These are phyloP conservation scores for Puntigrus tetrazona DNA, from an alignment of 2,113 vertebrate species.

Conservation along the genomic window DNA sequence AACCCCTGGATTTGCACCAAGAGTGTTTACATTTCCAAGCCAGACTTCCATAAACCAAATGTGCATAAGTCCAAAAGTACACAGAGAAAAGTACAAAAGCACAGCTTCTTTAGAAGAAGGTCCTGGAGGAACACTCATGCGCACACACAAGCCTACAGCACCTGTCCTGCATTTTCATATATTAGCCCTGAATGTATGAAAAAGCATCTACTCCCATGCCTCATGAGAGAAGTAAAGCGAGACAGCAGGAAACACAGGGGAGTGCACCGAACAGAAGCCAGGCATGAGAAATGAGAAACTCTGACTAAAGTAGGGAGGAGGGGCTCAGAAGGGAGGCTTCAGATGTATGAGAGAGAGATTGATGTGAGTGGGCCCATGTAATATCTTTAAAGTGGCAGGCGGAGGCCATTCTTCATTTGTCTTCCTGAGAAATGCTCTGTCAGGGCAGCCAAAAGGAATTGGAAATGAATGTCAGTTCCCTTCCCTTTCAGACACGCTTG, in stretches of 20 bases:
- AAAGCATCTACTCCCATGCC: slow-evolving; percentile 6
- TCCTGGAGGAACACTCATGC: neutral
- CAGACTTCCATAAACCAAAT: neutral
- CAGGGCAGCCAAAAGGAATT: slow-evolving; percentile 67
- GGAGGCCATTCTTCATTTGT: slow-evolving; percentile 70
- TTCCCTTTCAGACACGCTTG: slow-evolving; percentile 54
- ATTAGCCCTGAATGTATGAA: neutral
- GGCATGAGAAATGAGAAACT: slow-evolving; percentile 43
- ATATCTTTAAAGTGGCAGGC: slow-evolving; percentile 73
- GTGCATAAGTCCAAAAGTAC: neutral
- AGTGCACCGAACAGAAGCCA: neutral
- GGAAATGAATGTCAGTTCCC: slow-evolving; percentile 70
- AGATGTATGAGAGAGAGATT: slow-evolving; percentile 62
- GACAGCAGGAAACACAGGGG: slow-evolving; percentile 36
- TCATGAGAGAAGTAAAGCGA: slow-evolving; percentile 32
- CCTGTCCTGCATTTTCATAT: slow-evolving; percentile 19
- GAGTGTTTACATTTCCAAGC: neutral
- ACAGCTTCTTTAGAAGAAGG: neutral
- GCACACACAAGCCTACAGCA: neutral
- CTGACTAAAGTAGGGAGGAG: slow-evolving; percentile 47
- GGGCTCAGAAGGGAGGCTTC: slow-evolving; percentile 36
- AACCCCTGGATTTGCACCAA: neutral
- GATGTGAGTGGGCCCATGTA: slow-evolving; percentile 68
- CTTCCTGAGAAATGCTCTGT: slow-evolving; percentile 68
- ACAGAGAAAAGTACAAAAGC: neutral